Evolutionary conservation across 2,113 vertebrate species (phyloP).

Genomic region (Oostethus manadensis): DNA sequence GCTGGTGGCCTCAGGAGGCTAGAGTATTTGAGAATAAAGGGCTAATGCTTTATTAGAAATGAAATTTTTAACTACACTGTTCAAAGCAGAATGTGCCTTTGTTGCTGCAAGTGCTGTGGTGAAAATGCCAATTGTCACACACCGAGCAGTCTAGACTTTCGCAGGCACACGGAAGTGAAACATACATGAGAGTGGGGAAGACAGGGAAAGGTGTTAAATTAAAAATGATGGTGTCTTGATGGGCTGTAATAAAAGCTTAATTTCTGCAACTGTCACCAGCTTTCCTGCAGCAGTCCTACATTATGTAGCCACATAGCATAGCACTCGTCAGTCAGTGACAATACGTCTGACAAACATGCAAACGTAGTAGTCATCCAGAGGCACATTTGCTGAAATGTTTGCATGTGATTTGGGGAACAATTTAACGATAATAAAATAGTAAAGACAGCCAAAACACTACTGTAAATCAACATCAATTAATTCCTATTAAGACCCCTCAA

Average conservation of each 20-base stretch:
- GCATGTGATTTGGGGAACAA: not conserved
- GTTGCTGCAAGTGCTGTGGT: not conserved
- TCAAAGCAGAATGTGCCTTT: not conserved
- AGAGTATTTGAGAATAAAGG: constrained; percentile 5
- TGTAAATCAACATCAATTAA: constrained; percentile 17
- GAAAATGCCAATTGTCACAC: constrained; percentile 10
- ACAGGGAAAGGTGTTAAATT: constrained; percentile 63
- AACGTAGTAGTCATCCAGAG: not conserved
- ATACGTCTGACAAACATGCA: constrained; percentile 4
- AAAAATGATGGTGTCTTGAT: constrained; percentile 66
- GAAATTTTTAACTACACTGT: constrained; percentile 5
- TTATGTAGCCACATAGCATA: constrained; percentile 12
- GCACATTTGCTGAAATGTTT: not conserved
- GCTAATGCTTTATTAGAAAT: constrained; percentile 12
- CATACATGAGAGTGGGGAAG: constrained; percentile 55
- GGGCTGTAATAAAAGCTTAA: constrained; percentile 68
- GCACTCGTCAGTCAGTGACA: constrained; percentile 9
- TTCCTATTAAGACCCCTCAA: not conserved
- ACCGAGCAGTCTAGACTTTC: constrained; percentile 7
- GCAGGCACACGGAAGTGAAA: constrained; percentile 48
- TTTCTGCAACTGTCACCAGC: constrained; percentile 21
- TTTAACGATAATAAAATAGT: constrained; percentile 19
- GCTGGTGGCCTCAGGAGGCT: too few relatives aligned
- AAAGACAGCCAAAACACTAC: constrained; percentile 9
- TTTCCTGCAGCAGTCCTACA: constrained; percentile 19